Evolutionary conservation across 53 echinoderm and acorn worm species (phyloP), one percentile per base, ranked within the genome.

Genomic region (Paracentrotus lividus): DNA sequence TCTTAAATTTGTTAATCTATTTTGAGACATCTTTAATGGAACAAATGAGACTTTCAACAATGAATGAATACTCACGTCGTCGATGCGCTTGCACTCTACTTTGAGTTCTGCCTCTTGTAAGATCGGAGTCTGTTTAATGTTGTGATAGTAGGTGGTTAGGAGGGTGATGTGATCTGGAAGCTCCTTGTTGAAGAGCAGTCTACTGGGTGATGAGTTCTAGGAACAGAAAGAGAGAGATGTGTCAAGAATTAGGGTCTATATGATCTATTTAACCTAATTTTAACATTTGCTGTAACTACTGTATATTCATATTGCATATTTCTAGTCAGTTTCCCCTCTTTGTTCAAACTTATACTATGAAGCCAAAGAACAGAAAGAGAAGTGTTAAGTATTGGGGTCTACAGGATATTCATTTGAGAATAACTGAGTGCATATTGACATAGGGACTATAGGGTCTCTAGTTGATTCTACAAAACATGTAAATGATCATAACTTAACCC

Each of bases 141-240:
- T 92, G 27, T 93, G 64, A 59, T 96, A 98, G 96, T 96, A 98
- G 24, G 88, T 66, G 16, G 90, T 85, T 4, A 98, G 95, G 38
- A 94, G 56, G 15, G 92, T 86, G 61, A 94, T 95, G 93, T 98
- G 96, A 23, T 44, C 92, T 3, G 94, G 94, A 77, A 96, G 93
- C 91, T 96, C 95, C 33, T 90, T 94, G 77, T 94, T 94, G 77
- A 95, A 98, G 86, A 98, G 93, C 42, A 98, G 93, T 42, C 96
- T 92, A 88, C 96, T 97, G 23, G 96, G 88, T 6, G 96, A 94
- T 7, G 96, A 66, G 53, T 97, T 94, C 97, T 97, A 93, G n/a
- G 38, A 56, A 55, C 5, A 26, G 29, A 76, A 40, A 42, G 23
- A 40, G 1, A 64, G 23, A 40, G 1, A 64, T 7, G 64, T 27